phyloP scores from a whole-genome alignment of 1,140 invertebrate species.

The Anoplolepis gracilipes region DNA sequence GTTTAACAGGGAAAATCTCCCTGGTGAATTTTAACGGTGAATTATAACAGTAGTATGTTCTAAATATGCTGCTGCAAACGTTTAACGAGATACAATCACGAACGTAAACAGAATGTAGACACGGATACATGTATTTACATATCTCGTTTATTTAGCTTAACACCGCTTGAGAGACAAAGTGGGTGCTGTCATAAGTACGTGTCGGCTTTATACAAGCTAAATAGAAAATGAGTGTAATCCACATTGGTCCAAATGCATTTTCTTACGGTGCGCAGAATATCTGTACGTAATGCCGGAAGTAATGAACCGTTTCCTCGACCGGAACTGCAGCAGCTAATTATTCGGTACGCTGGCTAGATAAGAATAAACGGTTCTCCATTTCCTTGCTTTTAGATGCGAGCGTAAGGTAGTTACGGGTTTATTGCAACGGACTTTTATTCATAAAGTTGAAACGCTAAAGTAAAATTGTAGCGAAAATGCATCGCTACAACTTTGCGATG shows the following conservation, averaged over 20 bases:
- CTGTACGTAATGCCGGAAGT: constrained; percentile 2
- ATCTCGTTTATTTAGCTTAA: constrained; percentile 32
- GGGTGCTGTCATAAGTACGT: constrained; percentile 3
- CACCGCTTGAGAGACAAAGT: constrained; percentile 4
- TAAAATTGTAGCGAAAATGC: constrained; percentile 5
- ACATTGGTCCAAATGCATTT: not conserved
- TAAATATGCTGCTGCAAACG: not conserved
- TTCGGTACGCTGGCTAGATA: constrained; percentile 9
- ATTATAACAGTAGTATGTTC: not conserved
- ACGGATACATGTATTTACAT: constrained; percentile 41
- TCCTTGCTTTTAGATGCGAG: constrained; percentile 7
- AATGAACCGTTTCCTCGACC: constrained; percentile 38
- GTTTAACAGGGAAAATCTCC: not conserved
- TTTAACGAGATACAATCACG: constrained; percentile 30
- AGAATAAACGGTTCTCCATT: constrained; percentile 23
- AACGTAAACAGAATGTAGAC: constrained; percentile 4
- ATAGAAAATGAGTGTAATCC: constrained; percentile 20
- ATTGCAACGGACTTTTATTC: not conserved
- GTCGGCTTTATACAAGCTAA: constrained; percentile 5
- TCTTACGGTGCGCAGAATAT: constrained; percentile 13
- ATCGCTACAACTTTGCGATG: not conserved
- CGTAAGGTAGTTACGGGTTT: constrained; percentile 15
- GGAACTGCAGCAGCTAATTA: constrained; percentile 19
- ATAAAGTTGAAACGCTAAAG: not conserved
- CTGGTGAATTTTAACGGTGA: not conserved